A percentile compares a stretch with the other conserved stretches of the same genome.
Conservation (phyloP, 1,140 invertebrate species). For the Mya arenaria region DNA sequence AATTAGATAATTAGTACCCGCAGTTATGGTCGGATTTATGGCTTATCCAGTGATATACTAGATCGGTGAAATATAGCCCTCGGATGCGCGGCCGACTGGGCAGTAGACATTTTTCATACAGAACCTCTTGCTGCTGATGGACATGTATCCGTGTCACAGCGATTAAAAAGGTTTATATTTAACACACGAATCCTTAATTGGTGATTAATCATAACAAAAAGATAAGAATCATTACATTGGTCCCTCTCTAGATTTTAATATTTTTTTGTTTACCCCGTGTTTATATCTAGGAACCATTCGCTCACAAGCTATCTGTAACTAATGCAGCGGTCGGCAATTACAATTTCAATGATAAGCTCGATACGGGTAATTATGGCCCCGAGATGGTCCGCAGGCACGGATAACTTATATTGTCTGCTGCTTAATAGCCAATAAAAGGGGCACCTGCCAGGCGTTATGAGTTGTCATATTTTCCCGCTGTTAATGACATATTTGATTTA, state of each 20-base stretch:
- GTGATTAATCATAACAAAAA: no score
- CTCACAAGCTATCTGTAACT: no score
- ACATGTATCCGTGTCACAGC: no score
- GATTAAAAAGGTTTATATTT: no score
- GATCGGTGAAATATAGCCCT: not conserved
- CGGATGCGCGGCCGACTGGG: not conserved
- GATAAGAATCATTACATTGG: no score
- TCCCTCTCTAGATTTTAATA: no score
- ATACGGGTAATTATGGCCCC: constrained; percentile 46
- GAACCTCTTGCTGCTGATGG: no score
- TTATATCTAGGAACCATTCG: no score
- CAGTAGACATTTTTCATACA: no score
- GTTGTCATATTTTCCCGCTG: constrained; percentile 1
- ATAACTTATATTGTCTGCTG: constrained; percentile 6
- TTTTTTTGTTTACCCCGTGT: no score
- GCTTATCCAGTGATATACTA: not conserved
- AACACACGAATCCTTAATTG: no score
- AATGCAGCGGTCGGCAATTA: no score
- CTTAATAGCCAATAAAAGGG: constrained; percentile 49
- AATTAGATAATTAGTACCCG: constrained; percentile 54
- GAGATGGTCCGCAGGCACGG: not conserved
- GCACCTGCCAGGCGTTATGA: constrained; percentile 43
- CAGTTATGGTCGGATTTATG: not conserved
- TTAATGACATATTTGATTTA: not conserved
- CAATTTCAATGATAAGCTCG: constrained; percentile 39